Evolutionary conservation across 2,797 vertebrate genomes (phyloP).

Genomic region (Chiloscyllium punctatum): DNA sequence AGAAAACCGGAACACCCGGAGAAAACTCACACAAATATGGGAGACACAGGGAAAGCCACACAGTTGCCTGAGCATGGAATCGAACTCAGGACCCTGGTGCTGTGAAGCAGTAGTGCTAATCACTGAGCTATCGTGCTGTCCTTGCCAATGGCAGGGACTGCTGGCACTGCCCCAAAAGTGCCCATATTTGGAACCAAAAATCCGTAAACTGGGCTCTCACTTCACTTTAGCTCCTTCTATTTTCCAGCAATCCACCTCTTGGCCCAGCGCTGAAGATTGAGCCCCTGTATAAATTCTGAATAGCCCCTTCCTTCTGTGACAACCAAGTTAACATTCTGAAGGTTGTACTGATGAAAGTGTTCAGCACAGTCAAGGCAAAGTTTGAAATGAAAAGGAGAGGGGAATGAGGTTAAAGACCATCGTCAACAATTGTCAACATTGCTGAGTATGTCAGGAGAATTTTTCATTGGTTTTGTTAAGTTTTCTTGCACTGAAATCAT

Average conservation of each 20-base stretch:
- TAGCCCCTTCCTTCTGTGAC: not conserved
- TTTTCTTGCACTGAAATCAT: not conserved
- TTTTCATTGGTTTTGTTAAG: not conserved
- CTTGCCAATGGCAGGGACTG: no score
- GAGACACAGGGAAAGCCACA: no score
- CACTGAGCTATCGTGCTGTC: no score
- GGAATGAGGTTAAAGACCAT: not conserved
- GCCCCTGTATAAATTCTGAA: not conserved
- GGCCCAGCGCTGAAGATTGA: not conserved
- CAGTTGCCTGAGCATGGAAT: no score
- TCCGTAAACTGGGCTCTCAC: not conserved
- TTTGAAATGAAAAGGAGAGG: not conserved
- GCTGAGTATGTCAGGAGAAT: not conserved
- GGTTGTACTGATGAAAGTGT: not conserved
- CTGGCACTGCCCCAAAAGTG: not conserved
- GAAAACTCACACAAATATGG: no score
- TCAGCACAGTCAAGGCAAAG: not conserved
- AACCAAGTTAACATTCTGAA: not conserved
- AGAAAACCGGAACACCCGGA: no score
- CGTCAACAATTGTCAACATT: not conserved
- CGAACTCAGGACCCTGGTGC: no score
- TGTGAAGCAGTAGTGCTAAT: no score
- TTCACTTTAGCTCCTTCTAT: not conserved
- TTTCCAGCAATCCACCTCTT: no score
- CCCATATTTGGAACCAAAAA: not conserved